Evolutionary conservation across 1,140 invertebrate species (phyloP).

Genomic region (Mylabris phalerata): DNA sequence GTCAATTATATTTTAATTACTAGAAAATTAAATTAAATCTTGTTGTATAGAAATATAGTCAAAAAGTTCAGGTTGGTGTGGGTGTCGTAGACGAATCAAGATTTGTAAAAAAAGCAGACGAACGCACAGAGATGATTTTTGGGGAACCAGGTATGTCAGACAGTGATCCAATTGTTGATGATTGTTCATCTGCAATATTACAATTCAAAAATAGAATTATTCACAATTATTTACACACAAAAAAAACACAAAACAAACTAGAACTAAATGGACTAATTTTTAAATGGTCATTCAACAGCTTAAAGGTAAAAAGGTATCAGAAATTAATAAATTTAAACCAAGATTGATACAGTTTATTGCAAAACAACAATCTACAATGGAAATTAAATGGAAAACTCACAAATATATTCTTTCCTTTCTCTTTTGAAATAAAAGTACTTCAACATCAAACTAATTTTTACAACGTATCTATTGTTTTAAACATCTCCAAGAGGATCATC

Average conservation of each 20-base stretch:
- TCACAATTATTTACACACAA: conserved; percentile 8
- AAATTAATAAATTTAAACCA: conserved; percentile 12
- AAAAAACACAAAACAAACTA: conserved; percentile 3
- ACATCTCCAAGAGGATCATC: conserved; percentile 14
- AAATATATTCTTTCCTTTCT: conserved; percentile 1
- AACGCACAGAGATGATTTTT: conserved; percentile 26
- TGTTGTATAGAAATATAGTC: background rate
- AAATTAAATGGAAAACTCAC: conserved; percentile 7
- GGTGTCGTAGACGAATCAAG: conserved; percentile 33
- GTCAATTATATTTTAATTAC: background rate
- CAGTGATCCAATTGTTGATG: conserved; percentile 27
- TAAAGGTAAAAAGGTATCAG: conserved; percentile 8
- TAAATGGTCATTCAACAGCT: conserved; percentile 12
- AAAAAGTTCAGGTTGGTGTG: conserved; percentile 27
- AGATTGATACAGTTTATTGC: conserved; percentile 16
- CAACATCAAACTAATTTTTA: conserved; percentile 5
- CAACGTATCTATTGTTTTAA: conserved; percentile 9
- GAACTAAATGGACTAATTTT: background rate
- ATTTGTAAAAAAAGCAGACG: conserved; percentile 34
- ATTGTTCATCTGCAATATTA: conserved; percentile 27
- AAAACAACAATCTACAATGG: conserved; percentile 13
- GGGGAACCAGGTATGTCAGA: conserved; percentile 25
- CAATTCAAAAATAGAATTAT: background rate
- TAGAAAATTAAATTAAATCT: background rate
- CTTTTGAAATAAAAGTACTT: conserved; percentile 1